Conservation (phyloP, 2,113 vertebrate genomes). For the Platycercus adscitus region DNA sequence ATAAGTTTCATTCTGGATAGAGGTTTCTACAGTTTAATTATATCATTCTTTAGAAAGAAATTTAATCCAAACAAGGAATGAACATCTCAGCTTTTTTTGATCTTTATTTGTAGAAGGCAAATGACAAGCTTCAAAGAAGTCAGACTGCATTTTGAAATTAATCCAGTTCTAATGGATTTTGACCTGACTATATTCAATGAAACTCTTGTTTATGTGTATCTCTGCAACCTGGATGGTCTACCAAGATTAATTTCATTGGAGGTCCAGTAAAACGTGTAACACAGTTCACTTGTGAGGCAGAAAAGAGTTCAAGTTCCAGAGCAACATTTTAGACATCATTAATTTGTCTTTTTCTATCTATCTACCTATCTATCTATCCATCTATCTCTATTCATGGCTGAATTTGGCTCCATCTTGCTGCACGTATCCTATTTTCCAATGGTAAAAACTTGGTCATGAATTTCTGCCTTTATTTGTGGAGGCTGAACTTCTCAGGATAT, state of each 20-base stretch:
- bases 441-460: neutral
- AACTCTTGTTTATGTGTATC: neutral
- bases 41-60: neutral
- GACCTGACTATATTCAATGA: neutral
- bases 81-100: neutral
- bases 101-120: conserved; percentile 5
- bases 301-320: neutral
- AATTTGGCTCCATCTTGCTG: neutral
- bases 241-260: neutral
- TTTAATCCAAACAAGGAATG: neutral
- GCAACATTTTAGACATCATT: neutral
- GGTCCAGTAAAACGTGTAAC: neutral
- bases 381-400: neutral
- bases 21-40: neutral
- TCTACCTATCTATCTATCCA: neutral
- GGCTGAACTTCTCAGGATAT: neutral
- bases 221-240: neutral
- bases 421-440: neutral
- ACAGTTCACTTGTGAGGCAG: neutral
- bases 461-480: neutral
- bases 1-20: neutral
- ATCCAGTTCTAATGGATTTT: neutral
- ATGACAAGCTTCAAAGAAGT: neutral
- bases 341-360: neutral
- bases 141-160: conserved; percentile 4